Base-by-base conservation (phyloP, 2,888 invertebrate species). In the Plebejus melissa region DNA sequence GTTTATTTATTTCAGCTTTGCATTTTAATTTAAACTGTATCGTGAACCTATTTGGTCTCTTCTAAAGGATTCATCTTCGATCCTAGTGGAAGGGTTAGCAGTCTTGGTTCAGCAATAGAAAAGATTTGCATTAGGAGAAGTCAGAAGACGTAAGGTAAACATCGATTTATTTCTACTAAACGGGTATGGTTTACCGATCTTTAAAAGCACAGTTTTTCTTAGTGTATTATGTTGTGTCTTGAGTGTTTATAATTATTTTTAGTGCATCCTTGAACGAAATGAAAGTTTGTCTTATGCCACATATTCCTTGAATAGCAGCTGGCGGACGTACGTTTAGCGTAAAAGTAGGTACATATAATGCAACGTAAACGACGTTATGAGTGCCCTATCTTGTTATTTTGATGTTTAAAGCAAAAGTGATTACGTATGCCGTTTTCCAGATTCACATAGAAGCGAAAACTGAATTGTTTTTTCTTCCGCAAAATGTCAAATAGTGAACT, bases 201-300 rank as follows among this genome's bases (percentile, higher is more conserved):
- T 84, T 80, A 82, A 84, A 80, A 83, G 80, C 83, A 83, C 79
- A 84, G 79, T 80, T 84, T 36, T 84, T 81, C 79, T 80, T 81
- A 80, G 80, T 80, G 81, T 82, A 82, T 84, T 79, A 83, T 81
- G 81, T 85, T 82, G 82, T 86, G 83, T 84, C 81, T 85, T 81
- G 81, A 88, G 86, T 90, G 90, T 92, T 92, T 89, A 85, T 88
- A 88, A 87, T 87, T 94, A 94, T 93, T 93, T 94, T 89, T 93
- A 92, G 93, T 91, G 90, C 88, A 92, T 91, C 93, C 92, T 93
- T 91, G 93, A 92, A 90, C 89, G 88, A 92, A 91, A 93, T 92
- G 93, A 93, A 93, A 93, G 93, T 93, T 93, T 93, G 93, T 93
- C 93, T 94, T 94, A 92, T 94, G 94, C 94, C 94, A 94, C 94